Evolutionary conservation across 2,888 invertebrate species (phyloP).

Genomic region (Diaphora mendica): DNA sequence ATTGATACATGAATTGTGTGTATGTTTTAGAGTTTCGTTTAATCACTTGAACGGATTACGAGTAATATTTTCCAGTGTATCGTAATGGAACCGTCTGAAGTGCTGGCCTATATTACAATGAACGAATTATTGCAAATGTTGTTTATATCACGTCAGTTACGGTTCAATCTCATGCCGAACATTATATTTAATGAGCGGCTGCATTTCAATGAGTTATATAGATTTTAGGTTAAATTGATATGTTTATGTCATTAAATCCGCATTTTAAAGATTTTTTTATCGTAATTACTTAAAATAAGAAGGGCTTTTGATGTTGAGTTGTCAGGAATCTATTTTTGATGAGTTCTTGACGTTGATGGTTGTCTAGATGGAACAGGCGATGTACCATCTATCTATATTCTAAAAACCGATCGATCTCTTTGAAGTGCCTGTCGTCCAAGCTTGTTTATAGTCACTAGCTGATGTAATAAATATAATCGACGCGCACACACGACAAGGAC

Average conservation of each 20-base stretch:
- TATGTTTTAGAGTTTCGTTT: neutral
- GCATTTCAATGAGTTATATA: constrained; percentile 1
- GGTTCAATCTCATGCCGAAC: constrained; percentile 23
- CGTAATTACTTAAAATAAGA: constrained; percentile 24
- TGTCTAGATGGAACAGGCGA: constrained; percentile 42
- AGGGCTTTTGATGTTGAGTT: constrained; percentile 43
- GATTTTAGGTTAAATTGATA: neutral
- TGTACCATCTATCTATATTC: constrained; percentile 68
- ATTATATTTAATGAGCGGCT: constrained; percentile 21
- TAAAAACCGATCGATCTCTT: constrained; percentile 81
- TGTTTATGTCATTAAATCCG: neutral
- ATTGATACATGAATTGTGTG: neutral
- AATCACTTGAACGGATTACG: constrained; percentile 26
- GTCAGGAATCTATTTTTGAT: constrained; percentile 25
- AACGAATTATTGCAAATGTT: constrained; percentile 68
- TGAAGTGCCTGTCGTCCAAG: constrained; percentile 77
- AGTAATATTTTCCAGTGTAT: constrained; percentile 43
- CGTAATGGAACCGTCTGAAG: constrained; percentile 59
- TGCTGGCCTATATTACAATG: constrained; percentile 67
- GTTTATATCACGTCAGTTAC: constrained; percentile 50
- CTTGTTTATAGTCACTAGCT: constrained; percentile 78
- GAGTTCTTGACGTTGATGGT: constrained; percentile 33
- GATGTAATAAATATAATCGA: constrained; percentile 85
- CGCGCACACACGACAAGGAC: constrained; percentile 77
- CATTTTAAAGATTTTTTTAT: constrained; percentile 20